phyloP scores from a whole-genome alignment of 1,140 invertebrate species.

The Procambarus clarkii region DNA sequence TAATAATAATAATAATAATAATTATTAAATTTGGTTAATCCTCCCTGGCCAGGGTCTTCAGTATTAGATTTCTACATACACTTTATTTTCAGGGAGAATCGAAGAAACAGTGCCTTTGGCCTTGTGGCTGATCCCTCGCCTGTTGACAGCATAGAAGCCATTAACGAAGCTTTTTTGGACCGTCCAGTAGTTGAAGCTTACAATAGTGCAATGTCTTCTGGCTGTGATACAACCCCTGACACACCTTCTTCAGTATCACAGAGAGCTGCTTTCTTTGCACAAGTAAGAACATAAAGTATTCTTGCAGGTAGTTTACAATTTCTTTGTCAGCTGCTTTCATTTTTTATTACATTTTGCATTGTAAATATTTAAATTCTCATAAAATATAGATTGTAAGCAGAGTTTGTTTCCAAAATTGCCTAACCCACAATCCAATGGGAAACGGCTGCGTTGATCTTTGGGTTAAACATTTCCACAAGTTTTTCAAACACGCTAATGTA shows the following conservation, averaged over 20 bases:
- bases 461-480: no score
- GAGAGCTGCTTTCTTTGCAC: slow-evolving; percentile 70
- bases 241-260: slow-evolving; percentile 67
- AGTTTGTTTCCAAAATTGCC: no score
- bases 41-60: no score
- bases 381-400: no score
- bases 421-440: no score
- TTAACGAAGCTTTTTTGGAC: slow-evolving; percentile 62
- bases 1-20: no score
- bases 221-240: slow-evolving; percentile 21
- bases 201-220: slow-evolving; percentile 47
- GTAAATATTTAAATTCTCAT: no score
- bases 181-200: slow-evolving; percentile 58
- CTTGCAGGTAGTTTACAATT: background rate
- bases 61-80: no score
- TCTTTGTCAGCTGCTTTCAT: background rate
- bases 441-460: no score
- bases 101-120: slow-evolving; percentile 59
- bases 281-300: slow-evolving; percentile 23
- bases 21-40: no score
- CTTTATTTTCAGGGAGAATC: slow-evolving; percentile 33
- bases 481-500: no score
- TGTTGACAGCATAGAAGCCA: slow-evolving; percentile 52
- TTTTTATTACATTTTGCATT: no score
- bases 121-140: slow-evolving; percentile 26